A percentile compares a stretch with the other conserved stretches of the same genome.
phyloP scores from a whole-genome alignment of 92 coral and sea anemone genomes.

The Muricea muricata region DNA sequence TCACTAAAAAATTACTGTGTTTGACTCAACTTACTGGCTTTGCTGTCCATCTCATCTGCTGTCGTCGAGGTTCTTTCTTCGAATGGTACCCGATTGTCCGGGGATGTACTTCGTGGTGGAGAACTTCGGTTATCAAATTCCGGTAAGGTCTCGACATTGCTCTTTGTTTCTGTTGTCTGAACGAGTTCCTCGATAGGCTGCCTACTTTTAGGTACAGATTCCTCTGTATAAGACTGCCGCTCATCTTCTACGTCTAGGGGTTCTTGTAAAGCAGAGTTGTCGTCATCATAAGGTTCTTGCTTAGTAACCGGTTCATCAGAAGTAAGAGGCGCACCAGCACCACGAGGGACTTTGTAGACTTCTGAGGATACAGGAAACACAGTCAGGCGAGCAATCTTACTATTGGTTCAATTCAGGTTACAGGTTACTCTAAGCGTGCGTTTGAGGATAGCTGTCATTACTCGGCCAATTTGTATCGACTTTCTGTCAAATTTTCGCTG shows the following conservation, averaged over 20 bases:
- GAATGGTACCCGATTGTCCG: constrained; percentile 19
- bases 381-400: no score
- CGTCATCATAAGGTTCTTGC: constrained; percentile 14
- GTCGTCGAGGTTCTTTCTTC: constrained; percentile 7
- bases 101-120: constrained; percentile 42
- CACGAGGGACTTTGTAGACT: constrained; percentile 44
- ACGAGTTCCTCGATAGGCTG: not conserved
- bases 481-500: no score
- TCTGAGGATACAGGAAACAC: constrained; percentile 4
- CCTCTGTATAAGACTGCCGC: not conserved
- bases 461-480: no score
- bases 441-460: no score
- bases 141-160: constrained; percentile 28
- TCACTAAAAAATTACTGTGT: no score
- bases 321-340: constrained; percentile 27
- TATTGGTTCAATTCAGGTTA: no score
- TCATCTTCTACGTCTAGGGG: not conserved
- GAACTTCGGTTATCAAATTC: constrained; percentile 11
- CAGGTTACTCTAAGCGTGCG: no score
- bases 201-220: not conserved
- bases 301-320: constrained; percentile 4
- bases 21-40: constrained; percentile 15
- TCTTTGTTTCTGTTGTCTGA: not conserved
- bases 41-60: constrained; percentile 32
- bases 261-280: not conserved